Evolutionary conservation across 2,797 vertebrate genomes (phyloP).

Genomic region (Hapalemur alaotrensis): DNA sequence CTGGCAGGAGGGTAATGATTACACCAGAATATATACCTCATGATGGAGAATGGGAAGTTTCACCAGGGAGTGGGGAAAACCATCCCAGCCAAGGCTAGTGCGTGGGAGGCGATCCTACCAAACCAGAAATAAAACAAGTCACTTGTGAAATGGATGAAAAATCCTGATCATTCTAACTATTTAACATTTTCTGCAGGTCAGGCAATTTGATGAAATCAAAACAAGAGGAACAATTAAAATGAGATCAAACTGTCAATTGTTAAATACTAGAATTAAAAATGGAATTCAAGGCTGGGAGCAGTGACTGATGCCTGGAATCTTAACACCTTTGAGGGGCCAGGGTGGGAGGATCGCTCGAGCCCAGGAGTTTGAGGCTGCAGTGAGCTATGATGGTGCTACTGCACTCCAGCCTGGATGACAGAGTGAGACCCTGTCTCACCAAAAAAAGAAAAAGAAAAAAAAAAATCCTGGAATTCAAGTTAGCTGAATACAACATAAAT

Average conservation of each 20-base stretch:
- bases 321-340: background rate
- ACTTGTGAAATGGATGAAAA: background rate
- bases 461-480: background rate
- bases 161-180: background rate
- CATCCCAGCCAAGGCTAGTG: background rate
- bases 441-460: no score
- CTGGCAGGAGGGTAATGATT: background rate
- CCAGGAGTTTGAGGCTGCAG: background rate
- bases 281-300: background rate
- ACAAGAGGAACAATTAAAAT: background rate
- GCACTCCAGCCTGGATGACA: background rate
- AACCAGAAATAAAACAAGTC: background rate
- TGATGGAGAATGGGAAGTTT: background rate
- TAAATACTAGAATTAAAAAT: background rate
- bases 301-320: background rate
- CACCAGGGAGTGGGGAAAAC: background rate
- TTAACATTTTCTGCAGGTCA: conserved; percentile 1
- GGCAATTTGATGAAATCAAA: background rate
- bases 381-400: background rate
- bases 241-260: background rate
- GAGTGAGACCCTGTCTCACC: background rate
- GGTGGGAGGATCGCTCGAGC: background rate
- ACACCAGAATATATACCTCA: background rate
- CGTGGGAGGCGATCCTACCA: rapidly evolving
- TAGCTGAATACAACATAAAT: background rate